Evolutionary conservation across 2,888 invertebrate species (phyloP), one percentile per base, ranked within the genome.

Genomic region (Nycteola revayana): DNA sequence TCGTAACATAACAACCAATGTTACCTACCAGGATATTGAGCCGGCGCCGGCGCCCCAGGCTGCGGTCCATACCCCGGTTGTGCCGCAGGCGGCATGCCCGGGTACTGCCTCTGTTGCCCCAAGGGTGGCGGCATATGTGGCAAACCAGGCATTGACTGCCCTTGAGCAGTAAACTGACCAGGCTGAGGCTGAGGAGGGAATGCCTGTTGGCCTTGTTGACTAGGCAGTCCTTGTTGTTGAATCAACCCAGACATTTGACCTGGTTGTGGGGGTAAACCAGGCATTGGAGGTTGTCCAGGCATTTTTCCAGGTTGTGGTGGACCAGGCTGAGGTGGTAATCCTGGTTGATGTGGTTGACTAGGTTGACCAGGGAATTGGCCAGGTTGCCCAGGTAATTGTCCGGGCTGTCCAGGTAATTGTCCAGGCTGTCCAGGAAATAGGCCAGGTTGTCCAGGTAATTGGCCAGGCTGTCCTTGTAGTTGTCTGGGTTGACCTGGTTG

Each of bases 51-150:
- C 17, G 69, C 69, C 7, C 58, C 69, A 28, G 70, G 67, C 1
- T 61, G 72, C 5, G 60, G 57, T 18, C 60, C 65, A 28, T 57
- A 76, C 0, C 74, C 79, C 7, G 75, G 66, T 42, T 67, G 79
- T 36, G 37, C 45, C 10, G 57, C 39, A 0, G 64, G 55, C 1
- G 65, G 66, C 35, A 49, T 48, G 1, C 60, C 73, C 3, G 74
- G 66, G 42, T 61, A 80, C 50, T 75, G 79, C 25, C 68, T 60
- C 43, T 77, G 81, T 42, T 78, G 79, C 0, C 60, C 41, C 18
- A 77, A 30, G 0, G 89, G 87, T 1, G 90, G 90, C 0, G 87
- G 89, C 88, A 90, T 89, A 38, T 87, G 86, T 1, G 59, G 63
- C 34, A 63, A 56, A 2, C 61, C 61, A 3, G 59, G 59, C 9